Base-by-base conservation (phyloP, 2,797 vertebrate species). In the Halcyon leucocephala region DNA sequence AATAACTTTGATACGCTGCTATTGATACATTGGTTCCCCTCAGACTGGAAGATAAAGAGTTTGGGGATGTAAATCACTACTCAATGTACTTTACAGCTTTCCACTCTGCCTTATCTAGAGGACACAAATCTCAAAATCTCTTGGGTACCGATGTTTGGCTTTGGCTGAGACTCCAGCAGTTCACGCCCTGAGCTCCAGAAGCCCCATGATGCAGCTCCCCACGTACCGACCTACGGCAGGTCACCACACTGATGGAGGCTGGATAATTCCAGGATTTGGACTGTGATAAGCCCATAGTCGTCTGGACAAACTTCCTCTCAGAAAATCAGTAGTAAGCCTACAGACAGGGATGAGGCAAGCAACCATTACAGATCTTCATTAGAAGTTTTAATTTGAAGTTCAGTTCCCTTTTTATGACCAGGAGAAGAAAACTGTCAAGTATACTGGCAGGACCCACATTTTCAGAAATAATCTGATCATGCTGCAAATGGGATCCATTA, bases 121-220 rank as follows among this genome's bases (percentile, higher is more conserved):
- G 82, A 73, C 7, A 58, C 0, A 0, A 33, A 57, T 48, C 52
- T 18, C 58, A 48, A 55, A 15, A 17, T 70, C 28, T 72, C 14
- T 0, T 21, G 25, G 7, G 26, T 62, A 39, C 0, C 2, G 22
- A 37, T 7, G 13, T 51, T 71, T 37, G 44, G 52, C 31, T 89
- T 41, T 49, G 41, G 35, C 72, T 78, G 46, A 76, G 49, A 33
- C 21, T 39, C 58, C 1, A 2, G 54, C 55, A 57, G 49, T 17
- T 72, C 13, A 12, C 2, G 39, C 14, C 74, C 29, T 87, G 80
- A 35, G 42, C 15, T 61, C 5, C 0, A 82, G 79, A 26, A 66
- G 72, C 55, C 76, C 17, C 51, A 51, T 0, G 1, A 37, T 24
- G 37, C 55, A 83, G 78, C 24, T 86, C 39, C 46, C 29, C 67